These are phyloP conservation scores for Drosophila diplacantha DNA, from an alignment of 2,888 invertebrate species.

Conservation along the genomic window DNA sequence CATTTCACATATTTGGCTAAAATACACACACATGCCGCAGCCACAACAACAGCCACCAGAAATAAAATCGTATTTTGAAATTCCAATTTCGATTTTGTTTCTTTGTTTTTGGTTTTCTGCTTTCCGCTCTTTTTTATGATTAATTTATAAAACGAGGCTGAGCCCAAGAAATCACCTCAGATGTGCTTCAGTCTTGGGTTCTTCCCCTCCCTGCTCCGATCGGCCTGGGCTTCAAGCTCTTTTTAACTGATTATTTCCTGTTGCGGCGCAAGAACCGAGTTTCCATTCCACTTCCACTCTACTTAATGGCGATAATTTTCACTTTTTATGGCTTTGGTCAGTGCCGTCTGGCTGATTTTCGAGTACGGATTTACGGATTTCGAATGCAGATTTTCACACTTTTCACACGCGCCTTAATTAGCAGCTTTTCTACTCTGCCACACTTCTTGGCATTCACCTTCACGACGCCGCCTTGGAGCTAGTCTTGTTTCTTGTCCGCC, in stretches of 20 bases:
- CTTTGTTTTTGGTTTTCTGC: slow-evolving; percentile 21
- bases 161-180: slow-evolving; percentile 57
- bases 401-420: slow-evolving; percentile 62
- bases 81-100: slow-evolving; percentile 65
- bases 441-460: slow-evolving; percentile 39
- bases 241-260: slow-evolving; percentile 42
- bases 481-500: slow-evolving; percentile 25
- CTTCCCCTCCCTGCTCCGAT: slow-evolving; percentile 18
- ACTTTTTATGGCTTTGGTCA: slow-evolving; percentile 53
- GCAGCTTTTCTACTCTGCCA: slow-evolving; percentile 43
- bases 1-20: slow-evolving; percentile 70
- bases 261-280: slow-evolving; percentile 30
- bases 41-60: slow-evolving; percentile 9
- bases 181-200: slow-evolving; percentile 23
- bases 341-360: slow-evolving; percentile 28
- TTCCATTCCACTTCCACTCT: slow-evolving; percentile 43
- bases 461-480: not conserved
- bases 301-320: slow-evolving; percentile 59
- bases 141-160: slow-evolving; percentile 56
- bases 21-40: slow-evolving; percentile 38
- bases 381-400: slow-evolving; percentile 60
- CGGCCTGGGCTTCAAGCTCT: not conserved
- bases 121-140: slow-evolving; percentile 44
- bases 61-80: slow-evolving; percentile 50
- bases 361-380: slow-evolving; percentile 6